phyloP scores from a whole-genome alignment of 2,797 vertebrate species.

The Arremon aurantiirostris region DNA sequence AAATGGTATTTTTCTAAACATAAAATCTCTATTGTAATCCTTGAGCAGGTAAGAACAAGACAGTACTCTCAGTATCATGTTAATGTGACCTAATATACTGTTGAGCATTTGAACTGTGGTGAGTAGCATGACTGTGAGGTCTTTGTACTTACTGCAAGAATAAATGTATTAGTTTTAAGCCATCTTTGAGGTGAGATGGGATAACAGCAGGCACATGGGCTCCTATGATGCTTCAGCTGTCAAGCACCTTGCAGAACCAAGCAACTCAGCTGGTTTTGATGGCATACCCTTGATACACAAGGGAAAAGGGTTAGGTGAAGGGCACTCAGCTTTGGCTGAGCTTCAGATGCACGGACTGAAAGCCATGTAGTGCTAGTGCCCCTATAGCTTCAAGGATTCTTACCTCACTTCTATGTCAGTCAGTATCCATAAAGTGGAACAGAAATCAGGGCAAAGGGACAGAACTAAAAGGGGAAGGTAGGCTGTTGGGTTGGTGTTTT shows the following conservation, averaged over 20 bases:
- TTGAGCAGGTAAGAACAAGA: background rate
- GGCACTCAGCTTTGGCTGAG: background rate
- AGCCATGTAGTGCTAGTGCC: background rate
- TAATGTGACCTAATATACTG: background rate
- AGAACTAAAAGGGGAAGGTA: background rate
- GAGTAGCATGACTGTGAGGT: background rate
- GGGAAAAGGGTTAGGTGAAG: background rate
- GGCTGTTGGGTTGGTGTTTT: background rate
- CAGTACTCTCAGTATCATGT: background rate
- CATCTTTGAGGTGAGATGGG: background rate
- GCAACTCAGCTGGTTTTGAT: background rate
- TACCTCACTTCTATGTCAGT: fast-evolving
- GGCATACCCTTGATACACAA: background rate
- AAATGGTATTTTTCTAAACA: background rate
- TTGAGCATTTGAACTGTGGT: background rate
- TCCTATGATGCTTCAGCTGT: background rate
- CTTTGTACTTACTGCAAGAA: background rate
- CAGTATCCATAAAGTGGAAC: background rate
- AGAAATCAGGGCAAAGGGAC: background rate
- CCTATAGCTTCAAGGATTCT: background rate
- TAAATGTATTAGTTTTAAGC: background rate
- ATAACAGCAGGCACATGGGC: background rate
- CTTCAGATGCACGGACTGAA: background rate
- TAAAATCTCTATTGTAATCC: background rate
- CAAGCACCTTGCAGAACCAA: background rate